These are phyloP conservation scores for Rhipidura dahli DNA, from an alignment of 2,113 vertebrate species.

Conservation along the genomic window DNA sequence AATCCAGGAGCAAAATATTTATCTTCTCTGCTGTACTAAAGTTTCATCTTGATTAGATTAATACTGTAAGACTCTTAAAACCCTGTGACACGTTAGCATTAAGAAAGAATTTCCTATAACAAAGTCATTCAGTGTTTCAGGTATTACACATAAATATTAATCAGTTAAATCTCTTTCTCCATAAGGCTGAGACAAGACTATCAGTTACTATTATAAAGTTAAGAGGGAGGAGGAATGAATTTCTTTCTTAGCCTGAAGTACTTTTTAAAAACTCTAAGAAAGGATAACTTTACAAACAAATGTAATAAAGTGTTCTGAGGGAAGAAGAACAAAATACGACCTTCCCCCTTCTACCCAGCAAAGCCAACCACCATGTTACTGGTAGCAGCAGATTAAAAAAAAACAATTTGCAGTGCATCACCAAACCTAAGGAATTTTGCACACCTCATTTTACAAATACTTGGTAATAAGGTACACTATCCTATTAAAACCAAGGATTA, in stretches of 20 bases:
- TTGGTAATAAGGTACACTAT: not conserved
- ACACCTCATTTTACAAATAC: not conserved
- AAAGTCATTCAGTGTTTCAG: not conserved
- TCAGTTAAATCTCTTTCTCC: not conserved
- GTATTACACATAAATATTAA: not conserved
- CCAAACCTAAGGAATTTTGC: not conserved
- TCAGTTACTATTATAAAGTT: not conserved
- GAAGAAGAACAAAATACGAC: not conserved
- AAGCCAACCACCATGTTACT: not conserved
- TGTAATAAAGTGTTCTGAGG: not conserved
- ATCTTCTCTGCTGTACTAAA: not conserved
- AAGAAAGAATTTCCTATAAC: not conserved
- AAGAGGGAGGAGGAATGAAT: not conserved
- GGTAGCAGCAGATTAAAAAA: not conserved
- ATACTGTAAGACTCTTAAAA: not conserved
- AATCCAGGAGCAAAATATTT: not conserved
- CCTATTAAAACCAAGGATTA: not conserved
- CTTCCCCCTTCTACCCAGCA: not conserved
- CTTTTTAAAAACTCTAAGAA: not conserved
- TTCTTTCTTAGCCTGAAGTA: not conserved
- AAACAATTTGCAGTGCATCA: not conserved
- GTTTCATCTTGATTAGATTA: not conserved
- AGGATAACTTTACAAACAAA: not conserved
- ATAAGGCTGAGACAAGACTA: not conserved
- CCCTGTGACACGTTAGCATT: not conserved